Evolutionary conservation across 2,797 vertebrate genomes (phyloP), one percentile per base, ranked within the genome.

Genomic region (Hippoglossus hippoglossus): DNA sequence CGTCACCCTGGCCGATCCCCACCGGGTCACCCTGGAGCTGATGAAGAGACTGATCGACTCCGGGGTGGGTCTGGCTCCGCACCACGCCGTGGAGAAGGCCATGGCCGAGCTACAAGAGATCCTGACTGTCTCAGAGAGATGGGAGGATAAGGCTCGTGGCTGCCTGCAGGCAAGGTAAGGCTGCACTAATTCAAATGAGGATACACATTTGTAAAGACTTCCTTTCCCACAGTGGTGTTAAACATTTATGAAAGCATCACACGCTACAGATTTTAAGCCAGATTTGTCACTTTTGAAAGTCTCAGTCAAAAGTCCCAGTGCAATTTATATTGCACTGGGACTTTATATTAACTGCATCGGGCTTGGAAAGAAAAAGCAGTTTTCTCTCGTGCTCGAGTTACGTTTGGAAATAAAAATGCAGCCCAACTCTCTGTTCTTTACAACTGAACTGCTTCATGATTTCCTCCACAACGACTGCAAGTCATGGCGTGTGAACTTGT

Each of bases 1-100:
- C 11, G 86, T 96, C 75, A 97, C 97, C 3, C 93, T 99, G 19
- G 91, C 95, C 1, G 97, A 99, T 78, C 96, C 98, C 10, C 96
- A 97, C 44, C 95, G 96, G 3, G 96, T 99, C 89, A 99, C 98
- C 25, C 86, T 99, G 82, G 98, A 99, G 89, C 93, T 98, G 71
- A 99, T 99, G 98, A 99, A 99, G 93, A 95, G 97, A 71, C 89
- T 99, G 73, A 99, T 99, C 57, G 98, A 99, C 88, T 98, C 97
- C 0, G 98, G 98, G 2, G 97, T 99, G 67, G 98, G 98, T 18
- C 92, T 99, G 86, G 97, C 98, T 7, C 98, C 98, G 0, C 98
- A 99, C 73, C 98, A 98, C 0, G 97, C 98, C 0, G 97, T 99
- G 73, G 98, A 99, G 91, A 99, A 99, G 80, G 98, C 98, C 63